Evolutionary conservation across 2,113 vertebrate genomes (phyloP).

Genomic region (Pipra filicauda): DNA sequence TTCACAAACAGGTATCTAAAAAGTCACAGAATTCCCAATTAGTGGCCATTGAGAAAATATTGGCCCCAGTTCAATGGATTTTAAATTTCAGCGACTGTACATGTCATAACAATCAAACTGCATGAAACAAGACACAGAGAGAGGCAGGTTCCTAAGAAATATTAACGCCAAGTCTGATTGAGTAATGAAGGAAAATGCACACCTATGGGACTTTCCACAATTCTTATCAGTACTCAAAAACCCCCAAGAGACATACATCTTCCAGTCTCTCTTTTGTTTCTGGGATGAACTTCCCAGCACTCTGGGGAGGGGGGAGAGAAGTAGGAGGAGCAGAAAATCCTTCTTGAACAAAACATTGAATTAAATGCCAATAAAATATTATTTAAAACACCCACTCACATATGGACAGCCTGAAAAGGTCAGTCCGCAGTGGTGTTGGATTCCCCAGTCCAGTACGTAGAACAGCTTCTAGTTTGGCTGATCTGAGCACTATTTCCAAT

Average conservation of each 20-base stretch:
- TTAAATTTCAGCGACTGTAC: background rate
- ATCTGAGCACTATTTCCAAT: background rate
- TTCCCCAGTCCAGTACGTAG: background rate
- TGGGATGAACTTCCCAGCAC: conserved; percentile 23
- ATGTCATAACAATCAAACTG: conserved; percentile 17
- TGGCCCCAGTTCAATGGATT: conserved; percentile 9
- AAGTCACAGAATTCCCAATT: background rate
- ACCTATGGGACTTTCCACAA: conserved; percentile 54
- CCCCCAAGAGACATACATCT: background rate
- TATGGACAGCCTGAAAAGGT: background rate
- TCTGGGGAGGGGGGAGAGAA: background rate
- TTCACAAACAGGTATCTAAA: background rate
- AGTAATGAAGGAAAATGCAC: conserved; percentile 48
- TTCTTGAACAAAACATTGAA: background rate
- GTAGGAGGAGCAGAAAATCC: background rate
- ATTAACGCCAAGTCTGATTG: background rate
- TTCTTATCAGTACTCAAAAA: conserved; percentile 9
- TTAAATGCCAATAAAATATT: background rate
- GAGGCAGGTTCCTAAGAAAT: background rate
- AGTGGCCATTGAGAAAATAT: background rate
- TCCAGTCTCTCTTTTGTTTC: background rate
- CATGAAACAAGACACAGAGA: background rate
- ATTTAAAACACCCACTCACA: background rate
- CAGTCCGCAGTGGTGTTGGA: background rate
- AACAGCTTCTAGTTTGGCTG: background rate